phyloP scores from a whole-genome alignment of 1,140 invertebrate genomes.

The Lepidurus arcticus region DNA sequence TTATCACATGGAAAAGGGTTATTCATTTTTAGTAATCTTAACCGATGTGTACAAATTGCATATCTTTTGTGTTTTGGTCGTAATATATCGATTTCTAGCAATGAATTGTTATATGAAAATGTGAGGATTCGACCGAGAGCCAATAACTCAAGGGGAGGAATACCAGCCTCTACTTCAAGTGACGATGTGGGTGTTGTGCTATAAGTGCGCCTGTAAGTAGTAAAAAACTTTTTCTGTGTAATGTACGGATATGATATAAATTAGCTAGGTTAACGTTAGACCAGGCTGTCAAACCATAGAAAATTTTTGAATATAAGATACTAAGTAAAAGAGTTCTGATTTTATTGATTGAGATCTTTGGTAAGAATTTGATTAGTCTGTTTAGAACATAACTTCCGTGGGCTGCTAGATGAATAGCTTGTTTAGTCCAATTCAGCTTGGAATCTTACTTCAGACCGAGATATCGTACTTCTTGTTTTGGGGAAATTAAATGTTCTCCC shows the following conservation, averaged over 20 bases:
- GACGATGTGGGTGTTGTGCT: no score
- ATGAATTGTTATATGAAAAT: background rate
- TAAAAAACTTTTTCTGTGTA: background rate
- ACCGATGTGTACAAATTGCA: background rate
- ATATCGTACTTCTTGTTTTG: background rate
- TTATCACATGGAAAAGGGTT: background rate
- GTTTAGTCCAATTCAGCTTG: conserved; percentile 25
- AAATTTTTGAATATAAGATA: background rate
- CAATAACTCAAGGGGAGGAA: background rate
- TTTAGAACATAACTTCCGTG: background rate
- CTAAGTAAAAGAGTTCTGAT: background rate
- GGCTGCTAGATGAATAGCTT: background rate
- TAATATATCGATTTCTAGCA: background rate
- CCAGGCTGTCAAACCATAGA: background rate
- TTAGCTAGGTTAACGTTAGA: background rate
- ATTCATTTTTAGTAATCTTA: background rate
- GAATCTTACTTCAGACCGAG: conserved; percentile 1
- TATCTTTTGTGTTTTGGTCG: background rate
- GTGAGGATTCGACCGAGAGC: background rate
- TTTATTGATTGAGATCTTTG: background rate
- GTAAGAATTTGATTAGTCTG: background rate
- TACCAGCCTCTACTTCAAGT: no score
- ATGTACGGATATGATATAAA: background rate
- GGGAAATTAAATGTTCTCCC: background rate
- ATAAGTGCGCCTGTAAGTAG: background rate